Percentiles rank a stretch among this genome's conserved stretches.
Evolutionary conservation across 1,140 invertebrate species (phyloP).

Genomic region (Carposina sasakii): DNA sequence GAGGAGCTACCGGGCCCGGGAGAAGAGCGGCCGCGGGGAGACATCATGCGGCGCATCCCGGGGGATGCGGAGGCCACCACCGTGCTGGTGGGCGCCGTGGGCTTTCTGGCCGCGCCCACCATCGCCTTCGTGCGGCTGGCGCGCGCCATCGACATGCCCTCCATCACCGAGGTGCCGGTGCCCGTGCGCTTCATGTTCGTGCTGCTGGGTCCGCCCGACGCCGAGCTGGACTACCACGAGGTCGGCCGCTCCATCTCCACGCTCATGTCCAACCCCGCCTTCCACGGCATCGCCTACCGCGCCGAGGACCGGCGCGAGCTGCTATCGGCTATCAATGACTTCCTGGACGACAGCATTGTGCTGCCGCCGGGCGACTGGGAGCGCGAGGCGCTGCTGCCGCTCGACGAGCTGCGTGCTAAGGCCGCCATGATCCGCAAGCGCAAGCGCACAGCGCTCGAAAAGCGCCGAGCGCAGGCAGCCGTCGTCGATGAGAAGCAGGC

Average conservation of each 20-base stretch:
- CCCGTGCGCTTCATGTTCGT: constrained; percentile 96
- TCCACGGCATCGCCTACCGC: constrained; percentile 93
- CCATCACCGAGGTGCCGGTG: constrained; percentile 93
- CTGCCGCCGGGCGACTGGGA: constrained; percentile 98
- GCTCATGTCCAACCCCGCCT: constrained; percentile 94
- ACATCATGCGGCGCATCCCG: constrained; percentile 91
- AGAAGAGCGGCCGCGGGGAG: constrained; percentile 84
- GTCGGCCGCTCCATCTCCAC: constrained; percentile 96
- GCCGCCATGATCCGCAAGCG: constrained; percentile 84
- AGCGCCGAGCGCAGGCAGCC: constrained; percentile 64
- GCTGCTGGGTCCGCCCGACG: constrained; percentile 88
- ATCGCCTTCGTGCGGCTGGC: constrained; percentile 94
- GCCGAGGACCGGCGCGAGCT: constrained; percentile 89
- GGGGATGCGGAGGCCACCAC: constrained; percentile 89
- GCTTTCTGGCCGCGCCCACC: constrained; percentile 90
- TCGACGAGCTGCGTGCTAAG: constrained; percentile 88
- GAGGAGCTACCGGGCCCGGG: constrained; percentile 76
- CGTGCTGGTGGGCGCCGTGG: constrained; percentile 93
- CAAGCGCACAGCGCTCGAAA: constrained; percentile 80
- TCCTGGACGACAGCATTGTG: constrained; percentile 94
- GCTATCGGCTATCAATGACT: constrained; percentile 94
- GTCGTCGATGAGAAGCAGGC: constrained; percentile 64
- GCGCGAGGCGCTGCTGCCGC: constrained; percentile 89
- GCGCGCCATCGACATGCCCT: constrained; percentile 87
- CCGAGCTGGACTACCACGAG: constrained; percentile 95